These are phyloP conservation scores for Montifringilla adamsi DNA, from an alignment of 2,113 vertebrate genomes.

Conservation along the genomic window DNA sequence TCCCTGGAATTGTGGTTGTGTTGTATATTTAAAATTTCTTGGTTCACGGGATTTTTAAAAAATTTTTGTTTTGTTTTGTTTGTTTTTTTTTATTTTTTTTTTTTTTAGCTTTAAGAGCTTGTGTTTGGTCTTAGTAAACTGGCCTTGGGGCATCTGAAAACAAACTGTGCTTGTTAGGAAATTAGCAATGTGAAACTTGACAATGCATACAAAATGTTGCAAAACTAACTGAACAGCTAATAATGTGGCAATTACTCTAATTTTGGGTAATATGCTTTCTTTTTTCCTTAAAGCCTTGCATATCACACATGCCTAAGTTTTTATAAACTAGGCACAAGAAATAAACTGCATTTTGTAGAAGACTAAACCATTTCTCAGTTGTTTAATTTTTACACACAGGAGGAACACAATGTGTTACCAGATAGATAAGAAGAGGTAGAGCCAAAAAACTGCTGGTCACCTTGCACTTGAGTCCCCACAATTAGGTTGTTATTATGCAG, in stretches of 20 bases:
- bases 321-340: not conserved
- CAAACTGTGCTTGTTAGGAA: slow-evolving; percentile 77
- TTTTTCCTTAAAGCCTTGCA: not conserved
- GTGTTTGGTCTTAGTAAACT: slow-evolving; percentile 70
- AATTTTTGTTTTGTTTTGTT: not conserved
- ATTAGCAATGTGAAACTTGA: slow-evolving; percentile 74
- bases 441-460: not conserved
- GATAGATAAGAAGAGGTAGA: not conserved
- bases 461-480: not conserved
- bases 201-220: slow-evolving; percentile 56
- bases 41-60: not conserved
- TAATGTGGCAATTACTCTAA: slow-evolving; percentile 57
- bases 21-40: slow-evolving; percentile 55
- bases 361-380: not conserved
- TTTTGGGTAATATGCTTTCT: slow-evolving; percentile 14
- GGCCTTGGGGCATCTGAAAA: slow-evolving; percentile 78
- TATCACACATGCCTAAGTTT: not conserved
- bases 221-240: slow-evolving; percentile 54
- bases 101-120: slow-evolving; percentile 53
- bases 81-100: not conserved
- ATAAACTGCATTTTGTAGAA: not conserved
- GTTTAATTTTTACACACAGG: not conserved
- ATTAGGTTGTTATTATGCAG: not conserved
- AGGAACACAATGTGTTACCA: not conserved
- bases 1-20: not conserved